Base-by-base conservation (phyloP, 2,113 vertebrate species). In the Cardinalis cardinalis region DNA sequence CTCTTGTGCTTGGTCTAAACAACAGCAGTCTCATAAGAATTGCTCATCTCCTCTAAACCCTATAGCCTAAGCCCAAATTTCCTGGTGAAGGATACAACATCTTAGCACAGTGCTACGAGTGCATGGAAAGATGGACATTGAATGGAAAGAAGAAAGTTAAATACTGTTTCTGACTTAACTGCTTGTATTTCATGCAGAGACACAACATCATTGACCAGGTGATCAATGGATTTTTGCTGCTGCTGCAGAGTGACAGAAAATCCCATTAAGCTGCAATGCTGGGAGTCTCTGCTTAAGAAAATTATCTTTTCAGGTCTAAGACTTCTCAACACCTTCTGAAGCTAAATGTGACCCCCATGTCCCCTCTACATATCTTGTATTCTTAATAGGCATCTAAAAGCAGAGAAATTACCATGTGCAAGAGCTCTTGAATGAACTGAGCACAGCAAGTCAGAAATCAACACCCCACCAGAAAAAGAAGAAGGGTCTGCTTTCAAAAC, bases 381-480 rank as follows among this genome's bases (percentile, higher is more conserved):
- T 65, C 36, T 29, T 31, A 76, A 77, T 5, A 19, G 3, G 1
- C 15, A 55, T 41, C 16, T 4, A 5, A 83, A 86, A 76, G 58
- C 36, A 70, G 16, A 84, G 18, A 28, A 70, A 81, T 77, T 20
- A 16, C 9, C 5, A 59, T 2, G 12, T 7, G 24, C 24, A 29
- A 87, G 31, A 48, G 25, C 28, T 73, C 60, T 36, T 56, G 44
- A 69, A 65, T 21, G 12, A 66, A 48, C 20, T 18, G 11, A 60
- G 24, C 10, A 48, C 9, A 68, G 31, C 10, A 61, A 87, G 12
- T 13, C 44, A 86, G 40, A 58, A 85, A 19, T 17, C 31, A 66
- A 34, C 0, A 0, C 4, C 20, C 32, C 26, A n/a, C 2, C 14
- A 68, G 4, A 12, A 68, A 18, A 44, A 41, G 9, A 76, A 76